These are phyloP conservation scores for Tipula helvola DNA, from an alignment of 2,888 invertebrate genomes.

Conservation along the genomic window DNA sequence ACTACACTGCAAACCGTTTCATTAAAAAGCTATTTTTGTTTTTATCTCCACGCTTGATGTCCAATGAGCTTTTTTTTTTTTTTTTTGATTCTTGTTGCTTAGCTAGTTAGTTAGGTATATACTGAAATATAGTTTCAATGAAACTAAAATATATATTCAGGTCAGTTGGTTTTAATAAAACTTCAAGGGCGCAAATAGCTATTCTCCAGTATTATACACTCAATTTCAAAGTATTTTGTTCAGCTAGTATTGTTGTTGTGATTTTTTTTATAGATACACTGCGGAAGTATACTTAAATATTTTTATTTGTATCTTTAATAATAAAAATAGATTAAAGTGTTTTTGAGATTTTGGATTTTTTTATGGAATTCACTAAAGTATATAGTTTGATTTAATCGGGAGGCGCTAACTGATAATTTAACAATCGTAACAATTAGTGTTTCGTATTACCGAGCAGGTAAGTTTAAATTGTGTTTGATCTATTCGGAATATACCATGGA, in stretches of 20 bases:
- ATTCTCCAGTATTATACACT: neutral
- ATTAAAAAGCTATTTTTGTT: neutral
- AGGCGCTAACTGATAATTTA: neutral
- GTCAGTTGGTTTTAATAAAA: slow-evolving; percentile 4
- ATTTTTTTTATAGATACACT: neutral
- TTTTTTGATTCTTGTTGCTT: neutral
- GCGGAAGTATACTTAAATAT: neutral
- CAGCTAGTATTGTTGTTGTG: neutral
- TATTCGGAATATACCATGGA: too few relatives aligned
- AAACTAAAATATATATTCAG: neutral
- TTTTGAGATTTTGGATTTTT: neutral
- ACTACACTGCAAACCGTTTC: neutral
- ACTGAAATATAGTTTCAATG: neutral
- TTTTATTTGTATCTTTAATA: neutral
- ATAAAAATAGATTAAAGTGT: neutral
- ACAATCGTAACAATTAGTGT: neutral
- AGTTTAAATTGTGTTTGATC: too few relatives aligned
- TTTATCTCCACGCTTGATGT: neutral
- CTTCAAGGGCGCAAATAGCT: neutral
- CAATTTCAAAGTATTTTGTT: neutral
- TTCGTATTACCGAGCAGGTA: too few relatives aligned
- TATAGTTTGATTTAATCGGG: neutral
- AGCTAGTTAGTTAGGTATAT: neutral
- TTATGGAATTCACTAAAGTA: neutral
- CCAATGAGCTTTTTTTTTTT: neutral